Conservation (phyloP, 1,140 invertebrate species). For the Leptinotarsa defecta region DNA sequence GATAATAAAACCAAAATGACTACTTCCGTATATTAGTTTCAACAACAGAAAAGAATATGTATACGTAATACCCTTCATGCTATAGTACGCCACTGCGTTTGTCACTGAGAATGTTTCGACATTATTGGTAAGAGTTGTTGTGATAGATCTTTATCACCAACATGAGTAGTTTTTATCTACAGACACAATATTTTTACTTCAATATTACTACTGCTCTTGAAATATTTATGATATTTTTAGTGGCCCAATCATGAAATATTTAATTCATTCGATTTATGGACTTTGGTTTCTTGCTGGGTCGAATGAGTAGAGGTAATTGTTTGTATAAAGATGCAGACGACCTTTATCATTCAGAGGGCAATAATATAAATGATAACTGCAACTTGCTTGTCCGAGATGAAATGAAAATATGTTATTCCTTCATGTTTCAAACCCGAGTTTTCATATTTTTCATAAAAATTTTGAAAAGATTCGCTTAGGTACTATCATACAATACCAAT, state of each 20-base stretch:
- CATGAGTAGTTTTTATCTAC: neutral
- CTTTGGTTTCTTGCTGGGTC: neutral
- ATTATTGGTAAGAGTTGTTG: conserved; percentile 7
- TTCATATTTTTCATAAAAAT: too few relatives aligned
- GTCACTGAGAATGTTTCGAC: neutral
- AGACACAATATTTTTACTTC: neutral
- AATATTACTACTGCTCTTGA: neutral
- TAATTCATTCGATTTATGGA: neutral
- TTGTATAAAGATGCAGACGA: neutral
- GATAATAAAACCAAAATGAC: too few relatives aligned
- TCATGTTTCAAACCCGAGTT: too few relatives aligned
- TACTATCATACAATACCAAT: too few relatives aligned
- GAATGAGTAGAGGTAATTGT: neutral
- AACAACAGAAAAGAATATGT: too few relatives aligned
- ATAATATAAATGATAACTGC: neutral
- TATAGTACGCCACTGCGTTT: neutral
- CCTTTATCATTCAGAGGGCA: neutral
- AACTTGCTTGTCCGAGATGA: neutral
- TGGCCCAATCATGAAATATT: too few relatives aligned
- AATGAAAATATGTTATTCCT: too few relatives aligned
- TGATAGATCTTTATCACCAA: neutral
- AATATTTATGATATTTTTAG: too few relatives aligned
- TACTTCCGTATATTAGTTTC: too few relatives aligned
- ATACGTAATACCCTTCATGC: too few relatives aligned
- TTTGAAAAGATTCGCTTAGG: too few relatives aligned